phyloP scores from a whole-genome alignment of 2,888 invertebrate genomes.

The Galerucella nymphaeae region DNA sequence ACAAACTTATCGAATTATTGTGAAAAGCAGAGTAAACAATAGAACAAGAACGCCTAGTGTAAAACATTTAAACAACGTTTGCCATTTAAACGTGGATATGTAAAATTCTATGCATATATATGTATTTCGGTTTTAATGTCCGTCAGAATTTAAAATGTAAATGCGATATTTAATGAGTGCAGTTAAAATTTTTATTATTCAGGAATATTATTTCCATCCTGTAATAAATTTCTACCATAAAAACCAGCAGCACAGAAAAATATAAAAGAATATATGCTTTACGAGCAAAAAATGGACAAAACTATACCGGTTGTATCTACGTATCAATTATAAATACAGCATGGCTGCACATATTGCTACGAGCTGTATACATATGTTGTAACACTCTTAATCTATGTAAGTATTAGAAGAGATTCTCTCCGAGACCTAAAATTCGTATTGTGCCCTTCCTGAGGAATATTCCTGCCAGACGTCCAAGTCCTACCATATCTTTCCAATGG shows the following conservation, averaged over 20 bases:
- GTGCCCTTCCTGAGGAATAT: too few relatives aligned
- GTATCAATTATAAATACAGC: too few relatives aligned
- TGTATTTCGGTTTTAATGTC: not conserved
- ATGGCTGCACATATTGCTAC: too few relatives aligned
- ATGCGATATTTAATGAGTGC: not conserved
- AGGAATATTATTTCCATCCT: conserved; percentile 5
- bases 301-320: not conserved
- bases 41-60: too few relatives aligned
- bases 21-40: too few relatives aligned
- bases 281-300: not conserved
- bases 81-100: not conserved
- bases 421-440: too few relatives aligned
- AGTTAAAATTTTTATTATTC: conserved; percentile 29
- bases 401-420: too few relatives aligned
- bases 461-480: too few relatives aligned
- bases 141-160: conserved; percentile 3
- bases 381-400: too few relatives aligned
- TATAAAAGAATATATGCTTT: not conserved
- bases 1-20: too few relatives aligned
- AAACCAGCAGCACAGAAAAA: not conserved
- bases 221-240: not conserved
- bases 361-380: too few relatives aligned
- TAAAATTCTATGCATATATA: not conserved
- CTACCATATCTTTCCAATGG: too few relatives aligned
- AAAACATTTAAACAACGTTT: not conserved